These are phyloP conservation scores for Corvus hawaiiensis DNA, from an alignment of 2,113 vertebrate genomes.

Conservation along the genomic window DNA sequence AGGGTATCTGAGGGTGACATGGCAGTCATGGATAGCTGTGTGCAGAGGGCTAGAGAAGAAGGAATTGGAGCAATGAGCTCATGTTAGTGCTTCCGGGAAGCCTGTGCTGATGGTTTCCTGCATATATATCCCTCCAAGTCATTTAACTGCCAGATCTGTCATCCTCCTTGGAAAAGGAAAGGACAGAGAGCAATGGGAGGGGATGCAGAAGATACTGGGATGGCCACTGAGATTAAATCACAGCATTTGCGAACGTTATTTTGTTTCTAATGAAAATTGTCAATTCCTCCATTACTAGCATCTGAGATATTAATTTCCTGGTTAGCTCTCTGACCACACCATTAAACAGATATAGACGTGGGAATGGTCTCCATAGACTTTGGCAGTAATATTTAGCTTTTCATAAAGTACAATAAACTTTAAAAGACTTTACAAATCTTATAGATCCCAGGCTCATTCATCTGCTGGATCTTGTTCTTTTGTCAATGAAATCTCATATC, in stretches of 20 bases:
- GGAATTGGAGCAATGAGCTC: not conserved
- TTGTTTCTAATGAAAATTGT: not conserved
- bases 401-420: not conserved
- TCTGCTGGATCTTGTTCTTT: not conserved
- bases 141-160: not conserved
- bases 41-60: not conserved
- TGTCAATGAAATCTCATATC: not conserved
- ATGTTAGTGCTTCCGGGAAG: not conserved
- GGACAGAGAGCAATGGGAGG: not conserved
- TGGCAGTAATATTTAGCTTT: not conserved
- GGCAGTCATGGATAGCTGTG: not conserved
- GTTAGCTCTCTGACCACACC: not conserved
- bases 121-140: not conserved
- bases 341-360: not conserved
- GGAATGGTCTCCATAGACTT: not conserved
- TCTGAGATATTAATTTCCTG: not conserved
- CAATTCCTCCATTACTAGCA: not conserved
- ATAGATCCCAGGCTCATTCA: not conserved
- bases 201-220: not conserved
- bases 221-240: not conserved
- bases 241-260: not conserved
- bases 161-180: not conserved
- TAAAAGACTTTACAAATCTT: not conserved
- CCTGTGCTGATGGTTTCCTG: not conserved
- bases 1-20: not conserved